Evolutionary conservation across 2,888 invertebrate genomes (phyloP).

Genomic region (Bombyx huttoni): DNA sequence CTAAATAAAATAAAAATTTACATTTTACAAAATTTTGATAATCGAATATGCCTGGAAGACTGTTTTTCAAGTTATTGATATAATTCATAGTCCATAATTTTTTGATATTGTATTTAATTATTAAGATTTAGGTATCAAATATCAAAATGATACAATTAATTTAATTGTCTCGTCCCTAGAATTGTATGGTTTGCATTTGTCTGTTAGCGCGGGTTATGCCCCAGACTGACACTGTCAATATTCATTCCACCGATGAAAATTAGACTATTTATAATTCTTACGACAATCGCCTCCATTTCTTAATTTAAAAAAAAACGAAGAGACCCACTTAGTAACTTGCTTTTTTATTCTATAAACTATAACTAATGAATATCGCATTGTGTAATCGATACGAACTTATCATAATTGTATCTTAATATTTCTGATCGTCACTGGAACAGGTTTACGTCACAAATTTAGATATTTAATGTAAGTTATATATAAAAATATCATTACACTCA

Average conservation of each 20-base stretch:
- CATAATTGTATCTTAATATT: conserved; percentile 6
- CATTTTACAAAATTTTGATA: conserved; percentile 69
- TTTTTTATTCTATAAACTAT: background rate
- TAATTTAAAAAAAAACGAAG: background rate
- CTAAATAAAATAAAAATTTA: conserved; percentile 47
- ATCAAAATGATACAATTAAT: conserved; percentile 20
- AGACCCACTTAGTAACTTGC: background rate
- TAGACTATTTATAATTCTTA: background rate
- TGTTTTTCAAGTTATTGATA: conserved; percentile 63
- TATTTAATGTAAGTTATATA: conserved; percentile 5
- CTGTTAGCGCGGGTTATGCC: conserved; percentile 6
- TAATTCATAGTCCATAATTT: conserved; percentile 59
- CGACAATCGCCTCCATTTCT: background rate
- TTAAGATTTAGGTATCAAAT: conserved; percentile 48
- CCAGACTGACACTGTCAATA: background rate
- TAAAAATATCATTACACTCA: conserved; percentile 19
- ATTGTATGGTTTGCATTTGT: background rate
- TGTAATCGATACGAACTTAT: background rate
- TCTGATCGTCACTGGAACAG: conserved; percentile 48
- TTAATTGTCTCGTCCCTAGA: conserved; percentile 6
- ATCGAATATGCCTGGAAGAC: conserved; percentile 63
- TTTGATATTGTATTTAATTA: conserved; percentile 60
- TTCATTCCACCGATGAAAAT: background rate
- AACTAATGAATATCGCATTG: too few species aligned
- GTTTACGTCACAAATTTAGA: conserved; percentile 23